phyloP scores from a whole-genome alignment of 2,797 vertebrate species.

The Capromys pilorides region DNA sequence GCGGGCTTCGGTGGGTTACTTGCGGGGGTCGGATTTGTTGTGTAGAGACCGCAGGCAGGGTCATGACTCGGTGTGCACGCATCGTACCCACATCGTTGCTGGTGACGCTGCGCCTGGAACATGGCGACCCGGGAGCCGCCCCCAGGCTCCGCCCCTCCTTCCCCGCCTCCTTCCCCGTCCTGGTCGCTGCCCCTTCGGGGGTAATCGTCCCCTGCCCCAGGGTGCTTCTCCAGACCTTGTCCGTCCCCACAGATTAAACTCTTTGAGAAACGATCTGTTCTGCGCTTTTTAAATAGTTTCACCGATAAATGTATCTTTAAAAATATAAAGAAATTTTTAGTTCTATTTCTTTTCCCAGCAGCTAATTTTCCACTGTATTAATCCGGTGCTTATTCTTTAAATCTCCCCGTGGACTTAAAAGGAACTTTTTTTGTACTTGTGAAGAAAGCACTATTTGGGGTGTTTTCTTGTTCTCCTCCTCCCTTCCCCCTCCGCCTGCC shows the following conservation, averaged over 20 bases:
- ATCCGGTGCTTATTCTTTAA: background rate
- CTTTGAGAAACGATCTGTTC: background rate
- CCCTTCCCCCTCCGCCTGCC: too few relatives aligned
- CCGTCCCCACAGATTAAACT: background rate
- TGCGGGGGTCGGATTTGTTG: accelerated
- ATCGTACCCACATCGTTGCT: accelerated
- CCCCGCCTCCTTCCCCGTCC: accelerated
- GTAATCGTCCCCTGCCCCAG: background rate
- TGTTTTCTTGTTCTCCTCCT: background rate
- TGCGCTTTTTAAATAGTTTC: background rate
- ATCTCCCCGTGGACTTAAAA: background rate
- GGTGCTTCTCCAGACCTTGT: background rate
- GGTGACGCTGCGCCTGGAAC: background rate
- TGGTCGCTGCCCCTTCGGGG: background rate
- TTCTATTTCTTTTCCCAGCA: background rate
- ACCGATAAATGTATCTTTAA: background rate
- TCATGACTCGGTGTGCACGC: accelerated
- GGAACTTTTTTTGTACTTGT: background rate
- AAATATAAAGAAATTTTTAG: background rate
- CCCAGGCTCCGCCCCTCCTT: accelerated
- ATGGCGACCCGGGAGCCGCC: background rate
- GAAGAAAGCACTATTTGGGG: background rate
- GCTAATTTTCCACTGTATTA: background rate
- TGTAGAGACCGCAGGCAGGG: too few relatives aligned
- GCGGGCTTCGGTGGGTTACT: accelerated